Conservation (phyloP, 2,113 vertebrate species). For the Crocuta crocuta region DNA sequence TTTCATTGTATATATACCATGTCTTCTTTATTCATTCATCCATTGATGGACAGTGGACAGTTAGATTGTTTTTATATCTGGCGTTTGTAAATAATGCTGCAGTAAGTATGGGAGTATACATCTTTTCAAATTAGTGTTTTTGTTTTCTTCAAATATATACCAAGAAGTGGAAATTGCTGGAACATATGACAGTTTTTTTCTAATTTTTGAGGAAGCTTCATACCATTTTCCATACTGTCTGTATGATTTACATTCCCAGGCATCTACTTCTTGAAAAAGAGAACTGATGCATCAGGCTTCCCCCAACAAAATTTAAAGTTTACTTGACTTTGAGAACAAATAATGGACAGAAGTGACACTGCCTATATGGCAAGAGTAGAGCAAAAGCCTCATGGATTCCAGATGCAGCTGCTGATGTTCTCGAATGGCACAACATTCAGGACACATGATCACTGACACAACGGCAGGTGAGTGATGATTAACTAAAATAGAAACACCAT, state of each 20-base stretch:
- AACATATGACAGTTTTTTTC: not conserved
- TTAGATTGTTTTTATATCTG: not conserved
- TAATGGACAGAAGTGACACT: not conserved
- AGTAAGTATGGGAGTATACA: not conserved
- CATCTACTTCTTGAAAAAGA: not conserved
- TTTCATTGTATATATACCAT: not conserved
- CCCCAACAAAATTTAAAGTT: not conserved
- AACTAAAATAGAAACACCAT: not conserved
- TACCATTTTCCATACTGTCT: not conserved
- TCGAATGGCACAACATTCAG: not conserved
- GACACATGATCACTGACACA: not conserved
- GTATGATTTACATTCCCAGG: not conserved
- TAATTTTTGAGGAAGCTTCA: not conserved
- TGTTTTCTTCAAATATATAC: not conserved
- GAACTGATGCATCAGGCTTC: not conserved
- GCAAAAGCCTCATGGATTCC: not conserved
- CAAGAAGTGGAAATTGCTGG: not conserved
- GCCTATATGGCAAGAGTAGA: not conserved
- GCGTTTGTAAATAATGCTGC: not conserved
- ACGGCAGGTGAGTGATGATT: not conserved
- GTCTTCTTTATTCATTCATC: not conserved
- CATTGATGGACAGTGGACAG: not conserved
- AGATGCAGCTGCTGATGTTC: not conserved
- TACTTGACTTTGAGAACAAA: not conserved
- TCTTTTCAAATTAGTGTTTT: not conserved